These are phyloP conservation scores for Notolepis coatsorum DNA, from an alignment of 2,797 vertebrate species.

Conservation along the genomic window DNA sequence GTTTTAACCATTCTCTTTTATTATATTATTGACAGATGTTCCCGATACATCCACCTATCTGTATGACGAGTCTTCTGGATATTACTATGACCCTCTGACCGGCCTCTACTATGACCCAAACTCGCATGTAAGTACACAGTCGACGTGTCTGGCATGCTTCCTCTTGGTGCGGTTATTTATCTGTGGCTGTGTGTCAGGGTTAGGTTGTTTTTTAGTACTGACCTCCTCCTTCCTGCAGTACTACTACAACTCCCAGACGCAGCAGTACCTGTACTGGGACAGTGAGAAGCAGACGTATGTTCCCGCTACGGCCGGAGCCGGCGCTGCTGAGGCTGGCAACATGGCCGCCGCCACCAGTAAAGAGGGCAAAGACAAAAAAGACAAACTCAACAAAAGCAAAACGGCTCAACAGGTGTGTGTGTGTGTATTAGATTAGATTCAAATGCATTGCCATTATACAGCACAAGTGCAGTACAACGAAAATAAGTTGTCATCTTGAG, in stretches of 20 bases:
- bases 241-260: slow-evolving; percentile 97
- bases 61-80: slow-evolving; percentile 97
- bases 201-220: not conserved
- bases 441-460: too few relatives aligned
- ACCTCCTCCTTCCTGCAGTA: slow-evolving; percentile 81
- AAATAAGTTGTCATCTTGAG: too few relatives aligned
- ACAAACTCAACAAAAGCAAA: slow-evolving; percentile 99
- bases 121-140: slow-evolving; percentile 85
- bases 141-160: not conserved
- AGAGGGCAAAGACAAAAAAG: slow-evolving; percentile 95
- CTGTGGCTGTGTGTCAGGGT: not conserved
- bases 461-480: too few relatives aligned
- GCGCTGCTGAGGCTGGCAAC: slow-evolving; percentile 57
- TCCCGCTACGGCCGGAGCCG: slow-evolving; percentile 79
- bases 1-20: not conserved
- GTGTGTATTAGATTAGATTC: too few relatives aligned
- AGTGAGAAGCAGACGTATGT: slow-evolving; percentile 94
- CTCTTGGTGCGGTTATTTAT: not conserved
- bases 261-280: slow-evolving; percentile 99
- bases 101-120: slow-evolving; percentile 97
- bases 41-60: slow-evolving; percentile 98
- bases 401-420: slow-evolving; percentile 94
- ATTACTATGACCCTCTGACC: slow-evolving; percentile 95
- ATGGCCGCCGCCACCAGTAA: slow-evolving; percentile 72
- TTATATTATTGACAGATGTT: slow-evolving; percentile 72